Evolutionary conservation across 2,113 vertebrate species (phyloP).

Genomic region (Nothoprocta perdicaria): DNA sequence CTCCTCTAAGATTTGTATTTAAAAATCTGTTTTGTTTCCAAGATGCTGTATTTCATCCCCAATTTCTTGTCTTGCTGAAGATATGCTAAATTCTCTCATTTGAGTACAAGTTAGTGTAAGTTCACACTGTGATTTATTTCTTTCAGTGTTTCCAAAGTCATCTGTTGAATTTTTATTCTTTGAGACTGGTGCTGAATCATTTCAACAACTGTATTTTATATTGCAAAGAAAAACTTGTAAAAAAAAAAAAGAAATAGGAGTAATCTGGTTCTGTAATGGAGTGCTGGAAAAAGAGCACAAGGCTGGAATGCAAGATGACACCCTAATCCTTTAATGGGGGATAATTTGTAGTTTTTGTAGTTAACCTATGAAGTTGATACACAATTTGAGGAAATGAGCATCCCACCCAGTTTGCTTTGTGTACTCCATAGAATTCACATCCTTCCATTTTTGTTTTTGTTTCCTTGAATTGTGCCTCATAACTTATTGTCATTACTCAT

Average conservation of each 20-base stretch:
- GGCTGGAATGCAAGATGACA: constrained; percentile 12
- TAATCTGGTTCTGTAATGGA: neutral
- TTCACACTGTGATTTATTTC: neutral
- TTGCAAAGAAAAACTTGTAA: neutral
- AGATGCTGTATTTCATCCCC: neutral
- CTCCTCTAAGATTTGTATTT: neutral
- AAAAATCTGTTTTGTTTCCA: constrained; percentile 16
- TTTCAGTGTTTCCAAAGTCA: constrained; percentile 1
- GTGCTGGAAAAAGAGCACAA: neutral
- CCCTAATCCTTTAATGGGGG: neutral
- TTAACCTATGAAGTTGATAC: constrained; percentile 25
- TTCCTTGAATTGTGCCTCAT: constrained; percentile 73
- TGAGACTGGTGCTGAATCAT: neutral
- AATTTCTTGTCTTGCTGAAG: constrained; percentile 1
- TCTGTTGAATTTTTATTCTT: neutral
- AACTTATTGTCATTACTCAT: constrained; percentile 12
- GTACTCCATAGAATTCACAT: constrained; percentile 56
- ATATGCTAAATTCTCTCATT: neutral
- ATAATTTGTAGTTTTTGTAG: constrained; percentile 17
- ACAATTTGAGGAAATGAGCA: constrained; percentile 60
- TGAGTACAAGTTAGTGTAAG: neutral
- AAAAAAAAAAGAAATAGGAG: neutral
- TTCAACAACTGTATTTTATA: neutral
- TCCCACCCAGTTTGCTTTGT: constrained; percentile 60
- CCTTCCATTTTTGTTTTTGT: constrained; percentile 68